Evolutionary conservation across 2,113 vertebrate genomes (phyloP), one percentile per base, ranked within the genome.

Genomic region (Oncorhynchus masou): DNA sequence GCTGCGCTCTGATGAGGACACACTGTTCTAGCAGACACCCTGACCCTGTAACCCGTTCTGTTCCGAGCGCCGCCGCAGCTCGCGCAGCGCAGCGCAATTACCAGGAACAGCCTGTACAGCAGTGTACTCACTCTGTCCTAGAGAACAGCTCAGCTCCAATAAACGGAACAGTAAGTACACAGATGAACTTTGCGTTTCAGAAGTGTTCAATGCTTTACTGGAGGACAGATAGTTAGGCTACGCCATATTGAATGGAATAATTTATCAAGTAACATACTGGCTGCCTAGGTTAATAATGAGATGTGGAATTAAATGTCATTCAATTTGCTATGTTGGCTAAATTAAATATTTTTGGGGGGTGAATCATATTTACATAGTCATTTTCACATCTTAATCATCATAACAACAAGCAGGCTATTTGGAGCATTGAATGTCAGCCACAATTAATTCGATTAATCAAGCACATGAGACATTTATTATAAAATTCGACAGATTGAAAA

Each of bases 21-120:
- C 92, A 85, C 92, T 94, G 94, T 94, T 93, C 94, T 91, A 92
- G 89, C 80, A 92, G 91, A 93, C 93, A 93, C 89, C 86, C 91
- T 93, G 93, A 94, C 92, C 51, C 92, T 92, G 92, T 94, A 94
- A 94, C 93, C 92, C 93, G 88, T 94, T 93, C 88, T 86, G 89
- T 90, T 91, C 92, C 89, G 88, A 86, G 24, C 49, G 51, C 51
- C 25, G 78, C 68, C 70, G 77, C 76, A 16, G 51, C 51, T 19
- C 51, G 51, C 5, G 16, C 16, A 66, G 27, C 27, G 27, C 24
- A 27, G 71, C 78, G 60, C 76, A 75, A 68, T 65, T 72, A 74
- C 83, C 77, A 81, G 87, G 92, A 93, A 93, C 92, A 93, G 92
- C 64, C 78, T 92, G 90, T 92, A 86, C 90, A 62, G 9, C 59